Evolutionary conservation across 1,140 invertebrate genomes (phyloP).

Genomic region (Drosophila prosaltans): DNA sequence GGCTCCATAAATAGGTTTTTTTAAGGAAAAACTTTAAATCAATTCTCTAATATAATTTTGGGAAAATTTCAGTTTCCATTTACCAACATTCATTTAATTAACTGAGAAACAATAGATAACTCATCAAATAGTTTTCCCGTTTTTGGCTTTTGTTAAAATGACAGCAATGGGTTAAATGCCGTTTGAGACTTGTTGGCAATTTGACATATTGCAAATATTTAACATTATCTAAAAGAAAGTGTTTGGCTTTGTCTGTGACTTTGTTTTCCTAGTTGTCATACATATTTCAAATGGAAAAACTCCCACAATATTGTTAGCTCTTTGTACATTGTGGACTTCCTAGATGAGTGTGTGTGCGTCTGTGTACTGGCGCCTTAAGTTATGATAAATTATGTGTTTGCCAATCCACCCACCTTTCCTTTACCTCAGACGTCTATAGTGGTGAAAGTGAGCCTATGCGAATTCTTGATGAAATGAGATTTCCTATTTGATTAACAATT

Average conservation of each 20-base stretch:
- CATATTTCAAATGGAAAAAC: constrained; percentile 36
- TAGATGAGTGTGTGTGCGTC: constrained; percentile 39
- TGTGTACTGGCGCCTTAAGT: constrained; percentile 44
- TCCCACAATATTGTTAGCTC: constrained; percentile 53
- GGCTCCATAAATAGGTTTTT: not conserved
- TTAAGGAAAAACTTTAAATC: too few relatives aligned
- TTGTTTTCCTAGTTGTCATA: constrained; percentile 73
- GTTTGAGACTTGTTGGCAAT: constrained; percentile 17
- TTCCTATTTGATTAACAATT: constrained; percentile 69
- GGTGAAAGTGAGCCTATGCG: constrained; percentile 64
- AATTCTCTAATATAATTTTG: too few relatives aligned
- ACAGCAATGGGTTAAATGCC: constrained; percentile 27
- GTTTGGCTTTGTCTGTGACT: constrained; percentile 21
- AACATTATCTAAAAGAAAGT: constrained; percentile 30
- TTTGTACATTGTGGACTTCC: constrained; percentile 37
- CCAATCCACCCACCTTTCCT: constrained; percentile 3
- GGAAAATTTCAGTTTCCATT: too few relatives aligned
- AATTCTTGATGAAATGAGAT: constrained; percentile 64
- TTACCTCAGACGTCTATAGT: not conserved
- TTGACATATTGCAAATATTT: constrained; percentile 28
- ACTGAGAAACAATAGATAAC: not conserved
- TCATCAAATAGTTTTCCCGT: not conserved
- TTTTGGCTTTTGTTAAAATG: not conserved
- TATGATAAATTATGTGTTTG: constrained; percentile 73
- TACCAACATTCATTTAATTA: not conserved